Base-by-base conservation (phyloP, 2,888 invertebrate genomes). In the Sialis fuliginosa region DNA sequence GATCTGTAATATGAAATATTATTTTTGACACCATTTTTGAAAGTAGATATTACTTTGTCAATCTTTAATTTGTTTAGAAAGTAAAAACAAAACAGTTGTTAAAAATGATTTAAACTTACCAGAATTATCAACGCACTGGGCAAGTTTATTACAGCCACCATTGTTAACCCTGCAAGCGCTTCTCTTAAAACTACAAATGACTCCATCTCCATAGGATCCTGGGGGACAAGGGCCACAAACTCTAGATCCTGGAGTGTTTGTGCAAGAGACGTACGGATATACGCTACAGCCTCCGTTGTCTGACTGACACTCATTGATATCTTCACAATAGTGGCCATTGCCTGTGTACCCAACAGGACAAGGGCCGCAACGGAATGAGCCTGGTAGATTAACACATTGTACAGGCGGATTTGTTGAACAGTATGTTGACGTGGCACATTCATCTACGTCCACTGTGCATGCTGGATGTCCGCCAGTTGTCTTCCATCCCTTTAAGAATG, bases 211-310 rank as follows among this genome's bases (percentile, higher is more conserved):
- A 52, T 72, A 67, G 63, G 84, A 95, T 8, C 92, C 93, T 10
- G 81, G 60, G 1, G 96, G 96, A 65, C 97, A 97, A 1, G 77
- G 62, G 0, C 85, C 90, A 62, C 97, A 97, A 31, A 75, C 73
- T 50, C 81, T 75, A 0, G 92, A 90, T 5, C 96, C 80, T 53
- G 77, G 68, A 1, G 85, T 89, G 60, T 97, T 97, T 49, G 84
- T 77, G 60, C 97, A 97, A 22, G 79, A 68, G 0, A 93, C 95
- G 55, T 70, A 64, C 0, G 95, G 91, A 53, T 70, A 68, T 2
- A 68, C 60, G 54, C 90, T 93, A 62, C 97, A 97, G 5, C 95
- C 95, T 1, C 95, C 93, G 57, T 87, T 86, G 58, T 90, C 86
- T 54, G 81, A 63, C 10, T 71, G 64, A 61, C 97, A 97, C 66